phyloP scores from a whole-genome alignment of 2,113 vertebrate genomes.

The Oncorhynchus gorbuscha region DNA sequence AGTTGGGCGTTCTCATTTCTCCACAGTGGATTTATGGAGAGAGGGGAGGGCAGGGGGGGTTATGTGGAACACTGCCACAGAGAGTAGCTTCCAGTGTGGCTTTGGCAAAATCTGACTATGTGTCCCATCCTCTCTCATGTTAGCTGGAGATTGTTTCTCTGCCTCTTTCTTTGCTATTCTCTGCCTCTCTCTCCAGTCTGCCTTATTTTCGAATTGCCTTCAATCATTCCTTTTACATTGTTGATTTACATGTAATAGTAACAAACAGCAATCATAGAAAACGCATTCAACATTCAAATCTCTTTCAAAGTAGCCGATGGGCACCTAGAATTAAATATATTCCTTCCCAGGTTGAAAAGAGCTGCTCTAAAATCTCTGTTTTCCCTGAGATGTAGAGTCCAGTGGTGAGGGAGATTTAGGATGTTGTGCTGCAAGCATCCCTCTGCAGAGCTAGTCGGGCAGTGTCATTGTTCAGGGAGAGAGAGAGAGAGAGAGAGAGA shows the following conservation, averaged over 20 bases:
- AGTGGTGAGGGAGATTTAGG: constrained; percentile 37
- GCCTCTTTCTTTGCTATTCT: background rate
- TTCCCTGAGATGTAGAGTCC: constrained; percentile 33
- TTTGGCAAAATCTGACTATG: background rate
- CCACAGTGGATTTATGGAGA: no score
- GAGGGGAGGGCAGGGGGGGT: no score
- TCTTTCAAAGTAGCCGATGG: background rate
- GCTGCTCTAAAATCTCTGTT: constrained; percentile 26
- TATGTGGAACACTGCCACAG: no score
- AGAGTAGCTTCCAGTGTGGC: background rate
- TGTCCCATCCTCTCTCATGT: background rate
- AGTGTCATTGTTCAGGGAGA: constrained; percentile 33
- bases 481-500: constrained; percentile 32
- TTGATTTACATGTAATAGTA: no score
- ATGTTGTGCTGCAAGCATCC: constrained; percentile 33
- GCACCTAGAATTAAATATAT: constrained; percentile 15
- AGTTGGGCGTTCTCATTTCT: no score
- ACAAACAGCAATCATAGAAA: no score
- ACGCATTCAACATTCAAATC: no score
- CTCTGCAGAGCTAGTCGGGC: constrained; percentile 11
- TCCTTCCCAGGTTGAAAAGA: constrained; percentile 16
- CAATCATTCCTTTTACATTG: no score
- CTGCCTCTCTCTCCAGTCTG: background rate
- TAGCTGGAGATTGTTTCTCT: background rate
- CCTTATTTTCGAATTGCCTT: no score